Evolutionary conservation across 2,797 vertebrate genomes (phyloP).

Genomic region (Cheirogaleus major): DNA sequence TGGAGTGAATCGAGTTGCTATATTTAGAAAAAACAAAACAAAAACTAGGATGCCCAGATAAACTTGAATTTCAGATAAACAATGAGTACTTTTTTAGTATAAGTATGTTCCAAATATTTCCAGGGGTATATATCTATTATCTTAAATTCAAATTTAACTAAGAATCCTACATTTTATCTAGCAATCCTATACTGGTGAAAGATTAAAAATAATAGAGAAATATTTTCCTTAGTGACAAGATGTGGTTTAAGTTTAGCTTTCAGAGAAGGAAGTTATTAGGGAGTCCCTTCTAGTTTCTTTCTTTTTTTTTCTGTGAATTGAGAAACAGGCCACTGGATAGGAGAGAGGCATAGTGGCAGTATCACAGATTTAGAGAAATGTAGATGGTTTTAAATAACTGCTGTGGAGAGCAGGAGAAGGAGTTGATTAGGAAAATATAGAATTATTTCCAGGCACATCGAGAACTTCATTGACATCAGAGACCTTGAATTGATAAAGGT

Average conservation of each 20-base stretch:
- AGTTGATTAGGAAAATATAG: background rate
- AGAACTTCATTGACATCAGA: slow-evolving; percentile 25
- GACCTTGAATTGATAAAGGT: slow-evolving; percentile 51
- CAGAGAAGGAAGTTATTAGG: background rate
- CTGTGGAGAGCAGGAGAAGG: background rate
- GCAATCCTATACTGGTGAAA: background rate
- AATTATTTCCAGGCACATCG: slow-evolving; percentile 34
- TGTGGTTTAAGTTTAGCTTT: background rate
- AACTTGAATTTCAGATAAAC: background rate
- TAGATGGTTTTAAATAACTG: background rate
- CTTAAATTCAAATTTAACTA: slow-evolving; percentile 18
- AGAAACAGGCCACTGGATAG: background rate
- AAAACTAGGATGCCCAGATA: background rate
- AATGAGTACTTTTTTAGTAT: background rate
- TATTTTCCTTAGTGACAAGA: background rate
- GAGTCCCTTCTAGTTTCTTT: background rate
- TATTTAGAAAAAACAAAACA: background rate
- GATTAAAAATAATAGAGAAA: background rate
- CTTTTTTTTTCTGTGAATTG: background rate
- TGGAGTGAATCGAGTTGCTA: background rate
- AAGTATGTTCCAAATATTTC: background rate
- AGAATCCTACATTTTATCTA: background rate
- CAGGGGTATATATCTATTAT: background rate
- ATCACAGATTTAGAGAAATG: background rate
- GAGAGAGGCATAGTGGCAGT: background rate